Evolutionary conservation across 2,888 invertebrate genomes (phyloP).

Genomic region (Melieria omissa): DNA sequence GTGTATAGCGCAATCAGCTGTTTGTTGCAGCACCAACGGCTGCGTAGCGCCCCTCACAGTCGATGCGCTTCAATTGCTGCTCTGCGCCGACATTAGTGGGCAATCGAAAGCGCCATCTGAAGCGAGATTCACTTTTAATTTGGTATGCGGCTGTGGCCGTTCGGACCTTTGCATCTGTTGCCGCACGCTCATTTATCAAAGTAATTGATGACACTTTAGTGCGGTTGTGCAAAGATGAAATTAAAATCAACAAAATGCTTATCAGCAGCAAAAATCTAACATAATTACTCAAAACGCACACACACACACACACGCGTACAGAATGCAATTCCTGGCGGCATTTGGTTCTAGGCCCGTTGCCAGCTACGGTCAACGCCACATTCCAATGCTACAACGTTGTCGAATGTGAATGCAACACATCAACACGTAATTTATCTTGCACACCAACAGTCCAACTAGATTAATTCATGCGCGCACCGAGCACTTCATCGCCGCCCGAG

Average conservation of each 20-base stretch:
- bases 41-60: too few species aligned
- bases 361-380: constrained; percentile 5
- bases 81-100: too few species aligned
- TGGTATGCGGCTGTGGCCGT: too few species aligned
- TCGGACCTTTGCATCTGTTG: too few species aligned
- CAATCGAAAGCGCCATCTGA: too few species aligned
- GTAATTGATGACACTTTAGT: constrained; percentile 46
- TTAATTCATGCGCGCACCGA: too few species aligned
- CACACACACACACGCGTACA: background rate
- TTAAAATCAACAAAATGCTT: constrained; percentile 52
- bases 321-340: constrained; percentile 18
- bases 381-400: constrained; percentile 15
- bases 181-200: constrained; percentile 43
- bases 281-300: constrained; percentile 47
- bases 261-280: constrained; percentile 48
- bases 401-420: constrained; percentile 5
- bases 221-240: constrained; percentile 39
- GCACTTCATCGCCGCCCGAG: too few species aligned
- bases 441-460: background rate
- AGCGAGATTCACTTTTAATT: too few species aligned
- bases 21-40: too few species aligned
- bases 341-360: background rate
- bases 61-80: too few species aligned
- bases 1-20: too few species aligned
- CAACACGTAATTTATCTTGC: constrained; percentile 29